These are phyloP conservation scores for Ara ararauna DNA, from an alignment of 2,797 vertebrate genomes.

Conservation along the genomic window DNA sequence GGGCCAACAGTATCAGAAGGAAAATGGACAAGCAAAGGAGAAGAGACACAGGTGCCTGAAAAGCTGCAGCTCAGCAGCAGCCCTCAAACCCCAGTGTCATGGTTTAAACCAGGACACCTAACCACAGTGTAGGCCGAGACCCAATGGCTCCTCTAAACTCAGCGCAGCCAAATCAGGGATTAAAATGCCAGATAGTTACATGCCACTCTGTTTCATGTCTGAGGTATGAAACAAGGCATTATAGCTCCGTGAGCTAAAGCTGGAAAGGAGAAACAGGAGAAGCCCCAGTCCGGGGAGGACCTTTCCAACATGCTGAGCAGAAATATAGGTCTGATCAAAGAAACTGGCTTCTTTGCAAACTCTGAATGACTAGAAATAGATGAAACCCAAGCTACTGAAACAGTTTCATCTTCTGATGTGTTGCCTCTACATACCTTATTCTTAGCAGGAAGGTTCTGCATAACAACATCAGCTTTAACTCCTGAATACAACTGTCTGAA, in stretches of 20 bases:
- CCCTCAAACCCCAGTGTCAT: neutral
- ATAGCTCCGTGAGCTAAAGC: neutral
- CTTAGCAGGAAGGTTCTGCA: neutral
- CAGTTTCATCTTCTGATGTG: neutral
- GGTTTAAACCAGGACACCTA: neutral
- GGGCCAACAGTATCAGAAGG: neutral
- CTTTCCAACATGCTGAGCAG: neutral
- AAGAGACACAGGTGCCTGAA: accelerated
- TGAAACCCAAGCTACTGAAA: neutral
- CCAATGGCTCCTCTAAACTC: accelerated
- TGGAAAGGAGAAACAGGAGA: neutral
- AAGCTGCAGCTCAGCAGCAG: neutral
- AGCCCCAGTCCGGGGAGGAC: accelerated
- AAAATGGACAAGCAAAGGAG: neutral
- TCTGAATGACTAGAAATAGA: neutral
- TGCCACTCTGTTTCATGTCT: neutral
- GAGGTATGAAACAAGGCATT: neutral
- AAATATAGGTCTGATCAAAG: neutral
- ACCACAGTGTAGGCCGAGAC: neutral
- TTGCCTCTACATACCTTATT: neutral
- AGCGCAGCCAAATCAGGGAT: accelerated
- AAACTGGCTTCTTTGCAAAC: neutral
- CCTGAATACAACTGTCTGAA: neutral
- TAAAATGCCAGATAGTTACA: neutral
- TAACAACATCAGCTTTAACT: neutral